Percentiles rank a stretch among this genome's conserved stretches.
Conservation (phyloP, 2,113 vertebrate species). For the Eolophus roseicapilla region DNA sequence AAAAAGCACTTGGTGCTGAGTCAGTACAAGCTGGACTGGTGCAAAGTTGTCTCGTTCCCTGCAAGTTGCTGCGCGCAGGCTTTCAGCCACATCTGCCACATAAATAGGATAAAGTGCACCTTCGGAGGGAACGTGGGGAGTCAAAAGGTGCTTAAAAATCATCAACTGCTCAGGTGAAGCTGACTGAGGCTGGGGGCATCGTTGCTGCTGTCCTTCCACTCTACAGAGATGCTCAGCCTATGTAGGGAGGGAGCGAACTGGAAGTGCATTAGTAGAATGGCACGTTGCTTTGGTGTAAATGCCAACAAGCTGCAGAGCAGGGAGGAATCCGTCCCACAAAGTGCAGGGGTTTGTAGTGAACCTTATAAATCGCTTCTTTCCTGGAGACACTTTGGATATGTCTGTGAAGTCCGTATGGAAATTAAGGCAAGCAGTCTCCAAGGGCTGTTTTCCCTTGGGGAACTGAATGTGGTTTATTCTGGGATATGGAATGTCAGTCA, state of each 20-base stretch:
- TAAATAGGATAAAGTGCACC: too few relatives aligned
- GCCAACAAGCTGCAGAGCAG: neutral
- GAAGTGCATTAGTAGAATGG: neutral
- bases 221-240: rapidly evolving
- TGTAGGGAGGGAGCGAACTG: neutral
- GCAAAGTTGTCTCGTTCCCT: neutral
- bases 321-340: neutral
- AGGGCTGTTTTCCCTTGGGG: neutral
- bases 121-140: rapidly evolving
- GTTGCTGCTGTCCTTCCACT: rapidly evolving
- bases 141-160: neutral
- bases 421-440: neutral
- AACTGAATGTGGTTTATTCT: neutral
- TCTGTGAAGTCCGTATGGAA: neutral
- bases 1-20: neutral
- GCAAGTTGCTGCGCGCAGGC: neutral
- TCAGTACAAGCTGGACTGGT: neutral
- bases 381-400: neutral
- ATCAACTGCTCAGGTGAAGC: neutral
- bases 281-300: neutral
- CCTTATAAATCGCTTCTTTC: neutral
- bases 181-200: neutral
- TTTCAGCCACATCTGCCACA: neutral
- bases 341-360: neutral
- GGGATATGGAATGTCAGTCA: neutral